These are phyloP conservation scores for Zoroaster sp. DNA, from an alignment of 53 echinoderm and acorn worm genomes.

Conservation along the genomic window DNA sequence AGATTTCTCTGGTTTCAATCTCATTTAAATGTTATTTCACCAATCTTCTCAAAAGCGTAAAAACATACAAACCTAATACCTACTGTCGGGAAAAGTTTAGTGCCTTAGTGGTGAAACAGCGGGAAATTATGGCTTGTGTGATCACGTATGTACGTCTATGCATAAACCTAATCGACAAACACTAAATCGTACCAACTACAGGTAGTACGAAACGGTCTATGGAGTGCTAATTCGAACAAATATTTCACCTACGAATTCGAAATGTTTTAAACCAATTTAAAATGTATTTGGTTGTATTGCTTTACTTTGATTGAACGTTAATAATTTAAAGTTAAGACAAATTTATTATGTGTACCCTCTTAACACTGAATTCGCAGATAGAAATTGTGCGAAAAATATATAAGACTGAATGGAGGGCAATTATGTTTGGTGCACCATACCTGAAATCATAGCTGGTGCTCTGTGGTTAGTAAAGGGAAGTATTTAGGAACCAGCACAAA, in stretches of 20 bases:
- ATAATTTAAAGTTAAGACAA: no score
- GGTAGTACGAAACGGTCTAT: not conserved
- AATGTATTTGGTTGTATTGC: not conserved
- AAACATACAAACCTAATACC: no score
- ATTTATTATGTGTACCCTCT: no score
- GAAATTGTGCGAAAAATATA: no score
- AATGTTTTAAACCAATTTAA: not conserved
- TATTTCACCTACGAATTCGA: not conserved
- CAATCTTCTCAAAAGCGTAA: no score
- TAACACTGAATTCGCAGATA: no score
- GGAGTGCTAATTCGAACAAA: not conserved
- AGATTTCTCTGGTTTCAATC: no score
- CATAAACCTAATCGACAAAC: not conserved
- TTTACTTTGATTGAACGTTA: not conserved
- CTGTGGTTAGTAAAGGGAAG: not conserved
- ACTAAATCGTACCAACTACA: constrained; percentile 28
- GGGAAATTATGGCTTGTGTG: not conserved
- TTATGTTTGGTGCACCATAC: not conserved
- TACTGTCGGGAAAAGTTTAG: no score
- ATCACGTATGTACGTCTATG: not conserved
- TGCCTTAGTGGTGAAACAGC: not conserved
- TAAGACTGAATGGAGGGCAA: not conserved
- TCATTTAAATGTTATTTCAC: no score
- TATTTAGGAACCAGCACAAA: not conserved
- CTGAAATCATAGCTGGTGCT: not conserved